phyloP scores from a whole-genome alignment of 2,888 invertebrate species.

The Lithophane semibrunnea region DNA sequence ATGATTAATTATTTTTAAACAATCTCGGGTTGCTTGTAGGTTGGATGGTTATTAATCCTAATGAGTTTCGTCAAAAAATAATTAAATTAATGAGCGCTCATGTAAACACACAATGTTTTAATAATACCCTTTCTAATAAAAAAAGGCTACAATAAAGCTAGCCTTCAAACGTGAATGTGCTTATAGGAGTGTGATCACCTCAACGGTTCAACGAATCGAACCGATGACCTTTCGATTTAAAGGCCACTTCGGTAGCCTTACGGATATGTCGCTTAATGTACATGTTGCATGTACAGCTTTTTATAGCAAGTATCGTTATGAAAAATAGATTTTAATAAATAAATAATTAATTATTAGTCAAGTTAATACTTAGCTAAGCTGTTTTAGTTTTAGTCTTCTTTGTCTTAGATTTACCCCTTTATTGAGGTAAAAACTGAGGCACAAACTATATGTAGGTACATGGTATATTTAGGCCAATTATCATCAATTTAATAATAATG shows the following conservation, averaged over 20 bases:
- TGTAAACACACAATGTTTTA: conserved; percentile 19
- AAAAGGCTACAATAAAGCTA: conserved; percentile 18
- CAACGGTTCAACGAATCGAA: conserved; percentile 57
- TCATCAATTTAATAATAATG: too few species aligned
- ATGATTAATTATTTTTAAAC: conserved; percentile 5
- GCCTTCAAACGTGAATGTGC: conserved; percentile 58
- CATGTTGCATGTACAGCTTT: conserved; percentile 43
- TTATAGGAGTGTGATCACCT: conserved; percentile 58
- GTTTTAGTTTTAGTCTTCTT: too few species aligned
- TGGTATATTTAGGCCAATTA: too few species aligned
- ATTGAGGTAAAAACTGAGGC: too few species aligned
- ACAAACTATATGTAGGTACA: too few species aligned
- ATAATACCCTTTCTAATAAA: conserved; percentile 30
- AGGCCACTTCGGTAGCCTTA: conserved; percentile 51
- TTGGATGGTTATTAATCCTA: neutral
- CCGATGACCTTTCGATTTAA: conserved; percentile 57
- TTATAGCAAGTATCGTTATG: neutral
- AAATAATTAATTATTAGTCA: conserved; percentile 1
- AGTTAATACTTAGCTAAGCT: too few species aligned
- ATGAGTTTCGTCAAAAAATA: neutral
- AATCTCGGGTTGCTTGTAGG: neutral
- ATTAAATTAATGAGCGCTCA: neutral
- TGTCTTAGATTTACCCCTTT: too few species aligned
- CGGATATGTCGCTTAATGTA: conserved; percentile 52
- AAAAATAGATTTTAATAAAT: neutral